Evolutionary conservation across 2,888 invertebrate species (phyloP), one percentile per base, ranked within the genome.

Genomic region (Cabera pusaria): DNA sequence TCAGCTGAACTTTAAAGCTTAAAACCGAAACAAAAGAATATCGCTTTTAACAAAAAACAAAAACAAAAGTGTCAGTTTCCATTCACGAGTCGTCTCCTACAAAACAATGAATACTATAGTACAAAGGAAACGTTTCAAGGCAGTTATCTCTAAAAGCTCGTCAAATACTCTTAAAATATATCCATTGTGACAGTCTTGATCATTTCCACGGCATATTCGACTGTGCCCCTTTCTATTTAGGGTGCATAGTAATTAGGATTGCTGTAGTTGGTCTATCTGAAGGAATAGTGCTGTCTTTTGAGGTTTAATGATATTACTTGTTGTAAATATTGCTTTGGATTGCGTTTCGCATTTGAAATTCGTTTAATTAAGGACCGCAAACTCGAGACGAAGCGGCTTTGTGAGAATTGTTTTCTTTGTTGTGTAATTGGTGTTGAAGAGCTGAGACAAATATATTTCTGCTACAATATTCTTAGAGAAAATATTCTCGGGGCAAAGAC

Each of bases 141-240:
- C 72, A 78, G 75, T 78, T 81, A 79, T 78, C 77, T 81, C 74
- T 75, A 68, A 79, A 81, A 80, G 79, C 78, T 77, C 65, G 69
- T 79, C 79, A 81, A 80, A 82, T 76, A 75, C 70, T 71, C 66
- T 72, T 71, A 64, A 76, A 77, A 71, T 70, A 71, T 65, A 74
- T 66, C 61, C 56, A 60, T 67, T 67, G 63, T 63, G 57, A 61
- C 45, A 50, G 49, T 49, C 29, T 34, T 33, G 39, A 39, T 37
- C 41, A 47, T 43, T 47, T 10, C n/a, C 50, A 37, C 17, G 35
- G 39, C 18, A 54, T 36, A 58, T 46, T 61, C 45, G 47, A 59
- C 64, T 59, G 49, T 69, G 64, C 22, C n/a, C 1, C 16, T 21
- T 33, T 17, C 1, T 1, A 0, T 24, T 32, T 64, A 69, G 53